These are phyloP conservation scores for Xanthorhoe spadicearia DNA, from an alignment of 2,888 invertebrate species.

Conservation along the genomic window DNA sequence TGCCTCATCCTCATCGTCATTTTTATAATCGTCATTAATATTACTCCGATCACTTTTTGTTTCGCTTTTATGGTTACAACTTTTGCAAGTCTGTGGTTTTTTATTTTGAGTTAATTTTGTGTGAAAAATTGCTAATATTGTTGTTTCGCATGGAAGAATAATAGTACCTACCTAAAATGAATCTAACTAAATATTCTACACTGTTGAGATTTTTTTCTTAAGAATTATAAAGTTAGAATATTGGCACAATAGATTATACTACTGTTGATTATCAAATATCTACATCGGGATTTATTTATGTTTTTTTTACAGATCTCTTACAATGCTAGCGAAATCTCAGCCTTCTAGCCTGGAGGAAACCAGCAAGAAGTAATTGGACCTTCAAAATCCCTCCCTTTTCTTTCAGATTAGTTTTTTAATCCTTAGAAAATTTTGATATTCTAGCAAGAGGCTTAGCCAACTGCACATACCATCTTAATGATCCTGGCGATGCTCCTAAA, in stretches of 20 bases:
- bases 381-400: conserved; percentile 40
- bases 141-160: conserved; percentile 17
- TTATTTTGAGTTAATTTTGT: conserved; percentile 23
- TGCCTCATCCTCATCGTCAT: conserved; percentile 52
- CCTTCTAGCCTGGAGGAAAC: conserved; percentile 70
- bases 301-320: conserved; percentile 72
- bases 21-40: conserved; percentile 30
- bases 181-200: background rate
- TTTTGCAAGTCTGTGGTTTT: conserved; percentile 32
- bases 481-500: conserved; percentile 18
- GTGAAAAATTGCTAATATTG: conserved; percentile 30
- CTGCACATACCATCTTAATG: conserved; percentile 30
- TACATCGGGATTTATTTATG: background rate
- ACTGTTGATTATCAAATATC: background rate
- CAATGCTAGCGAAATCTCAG: conserved; percentile 76
- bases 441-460: conserved; percentile 47
- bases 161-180: background rate
- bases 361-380: conserved; percentile 64
- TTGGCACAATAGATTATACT: background rate
- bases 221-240: conserved; percentile 1
- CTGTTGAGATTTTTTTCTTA: too few species aligned
- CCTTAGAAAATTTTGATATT: conserved; percentile 36
- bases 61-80: conserved; percentile 30
- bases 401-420: conserved; percentile 37
- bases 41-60: conserved; percentile 14